phyloP scores from a whole-genome alignment of 2,113 vertebrate species.

The Rhineura floridana region DNA sequence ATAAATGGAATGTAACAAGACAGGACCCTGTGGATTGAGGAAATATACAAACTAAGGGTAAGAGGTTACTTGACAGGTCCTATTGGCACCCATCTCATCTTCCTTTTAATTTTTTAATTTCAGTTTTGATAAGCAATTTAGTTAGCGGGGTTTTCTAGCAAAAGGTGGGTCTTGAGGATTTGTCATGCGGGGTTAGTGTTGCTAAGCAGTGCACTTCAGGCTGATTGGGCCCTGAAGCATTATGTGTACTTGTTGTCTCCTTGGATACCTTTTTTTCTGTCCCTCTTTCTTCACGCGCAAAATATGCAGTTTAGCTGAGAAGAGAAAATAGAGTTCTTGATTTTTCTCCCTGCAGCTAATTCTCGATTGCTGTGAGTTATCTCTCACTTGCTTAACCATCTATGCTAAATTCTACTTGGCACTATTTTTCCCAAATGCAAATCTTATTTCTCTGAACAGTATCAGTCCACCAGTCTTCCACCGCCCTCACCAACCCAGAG shows the following conservation, averaged over 20 bases:
- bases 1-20: neutral
- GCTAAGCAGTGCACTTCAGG: neutral
- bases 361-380: fast-evolving
- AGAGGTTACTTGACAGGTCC: neutral
- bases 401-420: neutral
- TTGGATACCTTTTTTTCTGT: neutral
- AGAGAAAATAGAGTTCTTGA: constrained; percentile 1
- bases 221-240: neutral
- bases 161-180: neutral
- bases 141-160: neutral
- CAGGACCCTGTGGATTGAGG: neutral
- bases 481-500: neutral
- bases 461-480: neutral
- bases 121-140: neutral
- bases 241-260: neutral
- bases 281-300: neutral
- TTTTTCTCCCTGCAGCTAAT: constrained; percentile 10
- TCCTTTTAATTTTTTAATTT: neutral
- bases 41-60: neutral
- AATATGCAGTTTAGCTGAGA: neutral
- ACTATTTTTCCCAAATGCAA: no score
- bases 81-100: neutral
- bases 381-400: neutral
- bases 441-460: neutral
- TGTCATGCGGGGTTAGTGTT: neutral